Conservation (phyloP, 2,113 vertebrate genomes). For the Xiphorhynchus elegans region DNA sequence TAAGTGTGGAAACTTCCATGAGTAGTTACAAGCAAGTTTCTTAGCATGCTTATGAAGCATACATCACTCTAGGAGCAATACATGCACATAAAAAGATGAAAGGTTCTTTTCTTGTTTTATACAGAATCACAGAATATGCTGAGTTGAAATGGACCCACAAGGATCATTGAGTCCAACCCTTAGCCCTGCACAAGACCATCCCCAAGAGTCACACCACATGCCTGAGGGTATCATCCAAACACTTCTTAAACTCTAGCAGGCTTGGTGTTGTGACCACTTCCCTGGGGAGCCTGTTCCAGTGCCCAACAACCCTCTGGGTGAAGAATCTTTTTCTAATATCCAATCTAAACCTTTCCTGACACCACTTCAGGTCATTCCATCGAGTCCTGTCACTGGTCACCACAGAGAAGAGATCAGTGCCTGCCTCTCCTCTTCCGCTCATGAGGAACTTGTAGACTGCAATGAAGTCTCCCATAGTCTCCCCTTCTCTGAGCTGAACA, state of each 20-base stretch:
- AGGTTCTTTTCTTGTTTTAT: neutral
- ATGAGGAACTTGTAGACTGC: neutral
- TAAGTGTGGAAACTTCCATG: neutral
- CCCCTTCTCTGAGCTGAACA: neutral
- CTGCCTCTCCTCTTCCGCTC: neutral
- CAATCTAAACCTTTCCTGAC: neutral
- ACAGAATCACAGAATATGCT: neutral
- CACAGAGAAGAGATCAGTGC: neutral
- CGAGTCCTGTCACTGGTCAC: neutral
- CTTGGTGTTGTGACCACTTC: neutral
- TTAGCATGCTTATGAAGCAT: neutral
- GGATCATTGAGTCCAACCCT: neutral
- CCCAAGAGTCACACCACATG: neutral
- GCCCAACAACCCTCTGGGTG: neutral
- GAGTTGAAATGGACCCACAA: neutral
- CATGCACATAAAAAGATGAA: neutral
- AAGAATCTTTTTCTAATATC: neutral
- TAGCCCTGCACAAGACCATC: neutral
- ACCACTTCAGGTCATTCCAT: neutral
- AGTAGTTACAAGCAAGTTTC: neutral
- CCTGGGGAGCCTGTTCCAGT: neutral
- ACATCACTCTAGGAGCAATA: neutral
- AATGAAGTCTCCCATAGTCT: neutral
- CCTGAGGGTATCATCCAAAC: neutral
- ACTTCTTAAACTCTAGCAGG: neutral